phyloP scores from a whole-genome alignment of 2,113 vertebrate species.

The Oncorhynchus clarkii region DNA sequence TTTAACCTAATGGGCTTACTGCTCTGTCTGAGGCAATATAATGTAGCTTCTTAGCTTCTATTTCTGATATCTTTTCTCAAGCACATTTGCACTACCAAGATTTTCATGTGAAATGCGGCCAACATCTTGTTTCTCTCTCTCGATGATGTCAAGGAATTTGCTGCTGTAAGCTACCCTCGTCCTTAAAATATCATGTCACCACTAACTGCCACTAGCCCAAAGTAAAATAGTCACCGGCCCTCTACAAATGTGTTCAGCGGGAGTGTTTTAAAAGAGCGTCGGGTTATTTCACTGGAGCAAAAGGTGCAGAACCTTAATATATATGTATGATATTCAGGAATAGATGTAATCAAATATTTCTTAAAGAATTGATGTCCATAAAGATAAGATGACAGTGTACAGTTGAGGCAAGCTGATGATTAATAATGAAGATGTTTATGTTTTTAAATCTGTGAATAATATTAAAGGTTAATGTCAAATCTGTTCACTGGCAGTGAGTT shows the following conservation, averaged over 20 bases:
- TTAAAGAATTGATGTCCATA: conserved; percentile 23
- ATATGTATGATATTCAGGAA: conserved; percentile 34
- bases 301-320: conserved; percentile 24
- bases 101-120: too few relatives aligned
- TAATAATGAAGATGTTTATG: conserved; percentile 6
- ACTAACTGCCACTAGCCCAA: conserved; percentile 4
- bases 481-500: neutral
- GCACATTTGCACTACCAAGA: too few relatives aligned
- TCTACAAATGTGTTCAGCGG: neutral
- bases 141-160: conserved; percentile 3
- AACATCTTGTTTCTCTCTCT: neutral
- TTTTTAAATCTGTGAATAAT: conserved; percentile 42
- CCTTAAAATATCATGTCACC: neutral
- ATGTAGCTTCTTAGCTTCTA: too few relatives aligned
- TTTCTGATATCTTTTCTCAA: too few relatives aligned
- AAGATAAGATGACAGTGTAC: conserved; percentile 37
- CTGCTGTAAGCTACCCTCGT: neutral
- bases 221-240: neutral
- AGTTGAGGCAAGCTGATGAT: conserved; percentile 22
- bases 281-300: conserved; percentile 47
- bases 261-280: conserved; percentile 15
- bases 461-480: conserved; percentile 22
- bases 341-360: conserved; percentile 30
- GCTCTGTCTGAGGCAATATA: too few relatives aligned
- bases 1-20: too few relatives aligned